Conservation (phyloP, 1,140 invertebrate species). For the Dryas iulia region DNA sequence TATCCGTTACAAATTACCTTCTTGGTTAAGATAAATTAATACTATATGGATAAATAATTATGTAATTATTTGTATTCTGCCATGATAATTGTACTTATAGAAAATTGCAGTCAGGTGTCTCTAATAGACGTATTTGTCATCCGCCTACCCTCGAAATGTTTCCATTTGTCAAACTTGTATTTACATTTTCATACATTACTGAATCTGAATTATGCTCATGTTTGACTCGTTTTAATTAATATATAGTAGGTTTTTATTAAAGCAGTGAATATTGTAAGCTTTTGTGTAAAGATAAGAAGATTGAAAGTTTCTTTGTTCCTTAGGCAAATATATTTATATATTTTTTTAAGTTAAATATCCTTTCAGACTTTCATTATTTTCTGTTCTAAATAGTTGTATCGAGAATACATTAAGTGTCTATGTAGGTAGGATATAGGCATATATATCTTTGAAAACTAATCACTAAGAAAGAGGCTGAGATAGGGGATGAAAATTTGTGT, state of each 20-base stretch:
- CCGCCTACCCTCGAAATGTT: slow-evolving; percentile 54
- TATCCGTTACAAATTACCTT: neutral
- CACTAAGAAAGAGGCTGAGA: no score
- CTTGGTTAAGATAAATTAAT: neutral
- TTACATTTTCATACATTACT: slow-evolving; percentile 54
- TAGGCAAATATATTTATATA: neutral
- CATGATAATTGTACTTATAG: slow-evolving; percentile 44
- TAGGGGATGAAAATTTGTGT: no score
- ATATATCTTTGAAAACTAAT: no score
- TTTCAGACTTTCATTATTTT: no score
- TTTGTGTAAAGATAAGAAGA: neutral
- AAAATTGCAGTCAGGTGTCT: slow-evolving; percentile 57
- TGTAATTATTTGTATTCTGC: neutral
- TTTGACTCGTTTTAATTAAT: slow-evolving; percentile 25
- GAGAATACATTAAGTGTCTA: no score
- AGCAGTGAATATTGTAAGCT: neutral
- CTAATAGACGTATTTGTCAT: slow-evolving; percentile 72
- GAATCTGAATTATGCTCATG: slow-evolving; percentile 27
- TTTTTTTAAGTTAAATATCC: no score
- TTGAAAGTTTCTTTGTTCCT: neutral
- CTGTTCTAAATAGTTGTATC: no score
- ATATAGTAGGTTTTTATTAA: neutral
- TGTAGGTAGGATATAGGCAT: no score
- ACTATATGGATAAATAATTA: neutral
- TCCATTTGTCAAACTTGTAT: slow-evolving; percentile 62